phyloP scores from a whole-genome alignment of 2,113 vertebrate species.

The Chionodraco myersi region DNA sequence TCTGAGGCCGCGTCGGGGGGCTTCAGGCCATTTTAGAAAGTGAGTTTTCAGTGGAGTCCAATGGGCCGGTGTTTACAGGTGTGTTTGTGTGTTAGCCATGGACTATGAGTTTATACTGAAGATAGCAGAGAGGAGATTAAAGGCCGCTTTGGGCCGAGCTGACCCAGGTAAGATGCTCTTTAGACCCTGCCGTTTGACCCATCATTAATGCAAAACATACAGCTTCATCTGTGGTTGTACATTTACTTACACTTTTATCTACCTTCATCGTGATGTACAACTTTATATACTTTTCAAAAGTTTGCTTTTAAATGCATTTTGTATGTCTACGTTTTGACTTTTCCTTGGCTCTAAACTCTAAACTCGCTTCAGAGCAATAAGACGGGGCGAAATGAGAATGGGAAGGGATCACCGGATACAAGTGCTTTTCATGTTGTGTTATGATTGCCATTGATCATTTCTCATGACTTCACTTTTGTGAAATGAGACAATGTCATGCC shows the following conservation, averaged over 20 bases:
- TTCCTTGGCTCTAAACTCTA: background rate
- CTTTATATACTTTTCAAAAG: background rate
- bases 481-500: background rate
- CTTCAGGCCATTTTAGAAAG: constrained; percentile 24
- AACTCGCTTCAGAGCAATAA: background rate
- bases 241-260: background rate
- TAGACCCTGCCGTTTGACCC: background rate
- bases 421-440: background rate
- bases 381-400: background rate
- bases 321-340: background rate
- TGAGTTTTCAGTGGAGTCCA: constrained; percentile 1
- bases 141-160: constrained; percentile 61
- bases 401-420: background rate
- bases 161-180: constrained; percentile 64
- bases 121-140: constrained; percentile 71
- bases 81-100: constrained; percentile 49
- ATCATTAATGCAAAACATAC: too few species aligned
- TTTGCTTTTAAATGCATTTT: background rate
- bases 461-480: background rate
- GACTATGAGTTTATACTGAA: constrained; percentile 73
- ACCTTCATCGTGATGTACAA: background rate
- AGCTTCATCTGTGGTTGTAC: background rate
- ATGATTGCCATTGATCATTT: background rate
- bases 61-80: constrained; percentile 2
- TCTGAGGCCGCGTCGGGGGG: constrained; percentile 11